Base-by-base conservation (phyloP, 2,113 vertebrate species). In the Mesocricetus auratus region DNA sequence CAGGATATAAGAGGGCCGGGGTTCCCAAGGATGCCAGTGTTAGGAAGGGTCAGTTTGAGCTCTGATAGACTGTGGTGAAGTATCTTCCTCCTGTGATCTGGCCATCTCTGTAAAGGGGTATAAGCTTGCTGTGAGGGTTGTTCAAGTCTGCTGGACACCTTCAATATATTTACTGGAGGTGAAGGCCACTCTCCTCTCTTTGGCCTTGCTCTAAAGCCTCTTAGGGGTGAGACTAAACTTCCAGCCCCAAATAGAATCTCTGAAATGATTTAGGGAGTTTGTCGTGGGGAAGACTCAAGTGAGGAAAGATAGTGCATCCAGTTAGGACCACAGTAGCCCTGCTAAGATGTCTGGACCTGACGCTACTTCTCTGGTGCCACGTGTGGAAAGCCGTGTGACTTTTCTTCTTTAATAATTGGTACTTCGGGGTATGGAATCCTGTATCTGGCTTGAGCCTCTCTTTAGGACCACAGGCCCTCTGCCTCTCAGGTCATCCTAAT, bases 371-470 rank as follows among this genome's bases (percentile, higher is more conserved):
- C 62, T 45, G 31, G 60, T 2, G 19, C 0, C 1, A 86, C 1
- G 4, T 8, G 29, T 60, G 45, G 36, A 50, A 13, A 16, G 7
- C 19, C 16, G 74, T 0, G 0, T 19, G 1, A 33, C 47, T 3
- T 39, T 39, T 39, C 36, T 10, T n/a, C 21, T 58, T 60, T 60
- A 60, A 82, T 39, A 58, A 24, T 2, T 60, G 13, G 36, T 39
- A 15, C 79, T 62, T 62, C n/a, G 29, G 22, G 42, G 56, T n/a
- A 62, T 39, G n/a, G n/a, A 9, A 60, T 29, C 79, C 7, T 60
- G n/a, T 22, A 22, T 58, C 36, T 82, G 36, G 11, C n/a, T 82
- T 60, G 22, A n/a, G 36, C 53, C 6, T 0, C 21, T 50, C 36
- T 4, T 78, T 88, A 10, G 69, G 62, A 26, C 22, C 64, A 17